phyloP scores from a whole-genome alignment of 2,888 invertebrate genomes.

The Apeira syringaria region DNA sequence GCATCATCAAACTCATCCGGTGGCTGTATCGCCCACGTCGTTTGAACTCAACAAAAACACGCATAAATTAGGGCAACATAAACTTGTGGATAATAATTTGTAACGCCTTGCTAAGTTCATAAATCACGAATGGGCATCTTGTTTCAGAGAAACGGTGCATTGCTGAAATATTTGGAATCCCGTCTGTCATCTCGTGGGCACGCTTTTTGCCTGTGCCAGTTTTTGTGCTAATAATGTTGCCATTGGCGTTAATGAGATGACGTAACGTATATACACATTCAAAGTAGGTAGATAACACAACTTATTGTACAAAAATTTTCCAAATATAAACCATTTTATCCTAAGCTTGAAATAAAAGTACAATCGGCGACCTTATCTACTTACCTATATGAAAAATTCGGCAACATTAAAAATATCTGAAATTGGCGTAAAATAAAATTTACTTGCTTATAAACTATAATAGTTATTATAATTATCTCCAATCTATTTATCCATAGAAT shows the following conservation, averaged over 20 bases:
- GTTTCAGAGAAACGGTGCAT: slow-evolving; percentile 72
- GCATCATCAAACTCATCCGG: slow-evolving; percentile 29
- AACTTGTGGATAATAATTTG: slow-evolving; percentile 69
- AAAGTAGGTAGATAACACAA: too few relatives aligned
- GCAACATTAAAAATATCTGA: too few relatives aligned
- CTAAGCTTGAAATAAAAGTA: too few relatives aligned
- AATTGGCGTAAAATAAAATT: too few relatives aligned
- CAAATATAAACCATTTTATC: too few relatives aligned
- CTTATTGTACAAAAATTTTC: too few relatives aligned
- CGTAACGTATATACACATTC: slow-evolving; percentile 27
- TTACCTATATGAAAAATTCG: too few relatives aligned
- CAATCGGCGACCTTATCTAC: too few relatives aligned
- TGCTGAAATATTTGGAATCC: slow-evolving; percentile 76
- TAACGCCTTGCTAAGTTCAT: slow-evolving; percentile 64
- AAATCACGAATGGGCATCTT: slow-evolving; percentile 70
- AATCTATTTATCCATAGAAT: too few relatives aligned
- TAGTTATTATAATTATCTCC: too few relatives aligned
- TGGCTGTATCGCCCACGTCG: slow-evolving; percentile 38
- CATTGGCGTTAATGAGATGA: slow-evolving; percentile 67
- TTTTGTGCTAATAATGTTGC: slow-evolving; percentile 55
- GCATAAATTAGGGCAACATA: slow-evolving; percentile 56
- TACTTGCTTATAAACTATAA: too few relatives aligned
- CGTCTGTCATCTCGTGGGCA: slow-evolving; percentile 69
- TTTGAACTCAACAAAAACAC: slow-evolving; percentile 38
- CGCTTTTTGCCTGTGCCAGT: slow-evolving; percentile 57